phyloP scores from a whole-genome alignment of 2,797 vertebrate species.

The Pseudochirops corinnae region DNA sequence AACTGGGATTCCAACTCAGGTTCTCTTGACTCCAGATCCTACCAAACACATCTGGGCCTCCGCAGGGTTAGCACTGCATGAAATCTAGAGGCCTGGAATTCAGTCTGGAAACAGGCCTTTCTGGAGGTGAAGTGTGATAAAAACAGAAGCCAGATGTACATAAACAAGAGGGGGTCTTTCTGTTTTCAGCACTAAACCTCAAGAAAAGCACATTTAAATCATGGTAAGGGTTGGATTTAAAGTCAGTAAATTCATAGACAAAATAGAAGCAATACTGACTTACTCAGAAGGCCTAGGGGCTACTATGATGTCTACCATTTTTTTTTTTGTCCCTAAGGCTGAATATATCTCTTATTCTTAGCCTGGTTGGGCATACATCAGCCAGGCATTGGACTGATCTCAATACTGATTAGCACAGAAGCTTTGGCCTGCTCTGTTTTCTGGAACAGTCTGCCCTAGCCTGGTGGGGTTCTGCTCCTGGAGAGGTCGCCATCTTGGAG shows the following conservation, averaged over 20 bases:
- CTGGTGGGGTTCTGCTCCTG: neutral
- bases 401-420: neutral
- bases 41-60: neutral
- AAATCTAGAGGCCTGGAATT: conserved; percentile 25
- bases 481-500: neutral
- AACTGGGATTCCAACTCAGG: neutral
- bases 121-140: conserved; percentile 55
- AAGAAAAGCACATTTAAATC: conserved; percentile 7
- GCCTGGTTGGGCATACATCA: neutral
- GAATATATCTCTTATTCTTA: neutral
- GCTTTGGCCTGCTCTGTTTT: neutral
- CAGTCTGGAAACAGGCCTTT: neutral
- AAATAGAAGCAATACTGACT: neutral
- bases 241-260: conserved; percentile 1
- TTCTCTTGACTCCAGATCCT: neutral
- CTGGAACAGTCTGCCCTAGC: neutral
- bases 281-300: neutral
- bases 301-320: neutral
- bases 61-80: neutral
- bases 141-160: conserved; percentile 53
- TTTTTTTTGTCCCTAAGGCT: neutral
- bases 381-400: neutral
- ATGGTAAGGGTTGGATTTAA: conserved; percentile 12
- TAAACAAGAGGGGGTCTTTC: conserved; percentile 21
- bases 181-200: neutral